phyloP scores from a whole-genome alignment of 2,113 vertebrate genomes.

The Cyprinodon tularosa region DNA sequence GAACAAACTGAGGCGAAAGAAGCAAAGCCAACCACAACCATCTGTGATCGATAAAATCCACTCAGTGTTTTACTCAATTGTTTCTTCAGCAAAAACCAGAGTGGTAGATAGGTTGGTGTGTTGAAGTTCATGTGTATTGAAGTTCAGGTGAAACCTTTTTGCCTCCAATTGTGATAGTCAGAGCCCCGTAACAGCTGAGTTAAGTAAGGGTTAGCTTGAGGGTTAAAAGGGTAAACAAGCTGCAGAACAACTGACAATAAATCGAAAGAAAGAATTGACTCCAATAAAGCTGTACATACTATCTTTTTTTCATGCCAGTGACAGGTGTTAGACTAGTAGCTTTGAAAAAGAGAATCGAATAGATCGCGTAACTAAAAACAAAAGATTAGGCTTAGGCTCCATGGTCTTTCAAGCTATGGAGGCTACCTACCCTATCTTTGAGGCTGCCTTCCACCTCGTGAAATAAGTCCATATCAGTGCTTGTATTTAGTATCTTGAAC shows the following conservation, averaged over 20 bases:
- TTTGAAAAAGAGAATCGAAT: background rate
- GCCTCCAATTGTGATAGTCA: background rate
- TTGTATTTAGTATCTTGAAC: too few relatives aligned
- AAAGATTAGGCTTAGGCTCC: too few relatives aligned
- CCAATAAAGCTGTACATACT: background rate
- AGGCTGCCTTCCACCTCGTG: too few relatives aligned
- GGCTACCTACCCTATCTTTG: too few relatives aligned
- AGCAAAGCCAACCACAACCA: conserved; percentile 61
- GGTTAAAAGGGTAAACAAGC: background rate
- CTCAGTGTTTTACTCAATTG: conserved; percentile 21
- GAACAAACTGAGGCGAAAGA: conserved; percentile 55
- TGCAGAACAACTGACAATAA: background rate
- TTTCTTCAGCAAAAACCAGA: background rate
- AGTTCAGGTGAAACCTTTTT: background rate
- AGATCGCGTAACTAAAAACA: background rate
- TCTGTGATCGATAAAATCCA: conserved; percentile 74
- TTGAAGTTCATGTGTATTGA: background rate
- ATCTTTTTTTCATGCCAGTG: background rate
- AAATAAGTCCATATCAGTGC: too few relatives aligned
- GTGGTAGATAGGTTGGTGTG: too few relatives aligned
- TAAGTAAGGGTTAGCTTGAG: background rate
- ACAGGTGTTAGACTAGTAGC: background rate
- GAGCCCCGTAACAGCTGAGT: background rate
- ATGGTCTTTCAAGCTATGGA: too few relatives aligned
- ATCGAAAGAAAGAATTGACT: background rate